These are phyloP conservation scores for Malacoctenus gilli DNA, from an alignment of 2,797 vertebrate species.

Conservation along the genomic window DNA sequence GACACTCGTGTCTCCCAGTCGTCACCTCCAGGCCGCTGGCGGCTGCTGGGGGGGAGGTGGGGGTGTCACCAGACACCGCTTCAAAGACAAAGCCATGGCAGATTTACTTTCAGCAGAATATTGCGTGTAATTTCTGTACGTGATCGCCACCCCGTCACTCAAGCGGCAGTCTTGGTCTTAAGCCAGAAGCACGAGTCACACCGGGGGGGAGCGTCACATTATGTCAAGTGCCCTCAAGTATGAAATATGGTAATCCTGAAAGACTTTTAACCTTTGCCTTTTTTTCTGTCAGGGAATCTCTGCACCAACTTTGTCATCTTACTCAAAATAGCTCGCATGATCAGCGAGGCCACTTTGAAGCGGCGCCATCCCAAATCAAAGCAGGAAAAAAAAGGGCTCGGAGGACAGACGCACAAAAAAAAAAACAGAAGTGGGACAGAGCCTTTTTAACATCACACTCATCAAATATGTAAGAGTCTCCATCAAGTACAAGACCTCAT, in stretches of 20 bases:
- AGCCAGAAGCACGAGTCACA: constrained; percentile 48
- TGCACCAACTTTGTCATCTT: constrained; percentile 10
- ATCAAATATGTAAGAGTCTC: constrained; percentile 58
- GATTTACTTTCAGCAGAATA: constrained; percentile 58
- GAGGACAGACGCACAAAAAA: constrained; percentile 19
- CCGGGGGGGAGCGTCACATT: constrained; percentile 29
- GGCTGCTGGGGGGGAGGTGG: constrained; percentile 28
- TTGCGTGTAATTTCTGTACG: constrained; percentile 54
- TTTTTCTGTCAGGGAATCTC: constrained; percentile 18
- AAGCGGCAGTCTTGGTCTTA: constrained; percentile 21
- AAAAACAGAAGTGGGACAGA: constrained; percentile 27
- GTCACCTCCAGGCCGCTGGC: constrained; percentile 40
- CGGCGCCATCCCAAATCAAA: constrained; percentile 27
- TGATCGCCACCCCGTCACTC: constrained; percentile 40
- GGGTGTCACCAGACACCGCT: constrained; percentile 62
- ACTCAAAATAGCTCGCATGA: constrained; percentile 35
- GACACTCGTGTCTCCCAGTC: constrained; percentile 37
- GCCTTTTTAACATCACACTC: constrained; percentile 42
- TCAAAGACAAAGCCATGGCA: constrained; percentile 66
- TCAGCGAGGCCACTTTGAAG: constrained; percentile 36
- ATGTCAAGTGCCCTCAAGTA: constrained; percentile 33
- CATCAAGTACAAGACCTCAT: constrained; percentile 20
- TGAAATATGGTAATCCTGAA: constrained; percentile 34
- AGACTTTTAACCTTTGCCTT: constrained; percentile 28
- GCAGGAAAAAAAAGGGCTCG: constrained; percentile 21